These are phyloP conservation scores for Lates japonicus DNA, from an alignment of 2,797 vertebrate genomes.

Conservation along the genomic window DNA sequence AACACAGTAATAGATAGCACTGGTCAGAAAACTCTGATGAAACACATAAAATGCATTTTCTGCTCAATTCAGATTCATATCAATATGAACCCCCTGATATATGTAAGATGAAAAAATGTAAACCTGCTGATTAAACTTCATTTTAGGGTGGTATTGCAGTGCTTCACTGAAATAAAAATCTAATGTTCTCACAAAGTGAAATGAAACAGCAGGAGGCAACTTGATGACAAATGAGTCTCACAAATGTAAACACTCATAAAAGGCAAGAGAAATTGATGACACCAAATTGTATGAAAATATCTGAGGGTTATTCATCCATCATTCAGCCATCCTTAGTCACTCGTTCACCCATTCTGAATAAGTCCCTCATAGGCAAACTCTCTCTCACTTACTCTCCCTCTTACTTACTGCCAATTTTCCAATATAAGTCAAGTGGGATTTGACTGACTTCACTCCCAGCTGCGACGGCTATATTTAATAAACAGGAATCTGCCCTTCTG, in stretches of 20 bases:
- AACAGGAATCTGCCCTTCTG: slow-evolving; percentile 21
- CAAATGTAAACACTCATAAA: neutral
- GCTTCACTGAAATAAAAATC: neutral
- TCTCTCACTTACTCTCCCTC: slow-evolving; percentile 9
- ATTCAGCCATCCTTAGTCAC: neutral
- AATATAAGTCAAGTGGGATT: slow-evolving; percentile 48
- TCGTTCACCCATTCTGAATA: slow-evolving; percentile 13
- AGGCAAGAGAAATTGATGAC: neutral
- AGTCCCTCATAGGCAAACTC: slow-evolving; percentile 19
- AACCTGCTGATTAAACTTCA: neutral
- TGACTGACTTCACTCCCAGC: slow-evolving; percentile 45
- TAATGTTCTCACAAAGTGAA: neutral
- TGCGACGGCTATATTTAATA: slow-evolving; percentile 52
- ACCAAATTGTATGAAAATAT: neutral
- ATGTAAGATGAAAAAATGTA: neutral
- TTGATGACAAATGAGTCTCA: neutral
- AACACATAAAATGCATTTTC: too few relatives aligned
- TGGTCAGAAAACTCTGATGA: too few relatives aligned
- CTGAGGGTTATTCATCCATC: neutral
- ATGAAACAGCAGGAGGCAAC: neutral
- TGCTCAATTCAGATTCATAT: too few relatives aligned
- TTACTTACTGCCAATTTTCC: slow-evolving; percentile 41
- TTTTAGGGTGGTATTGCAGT: neutral
- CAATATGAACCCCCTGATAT: too few relatives aligned
- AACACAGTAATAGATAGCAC: too few relatives aligned